A percentile compares a stretch with the other conserved stretches of the same genome.
Conservation (phyloP, 2,888 invertebrate genomes). For the Sipunculus nudus region DNA sequence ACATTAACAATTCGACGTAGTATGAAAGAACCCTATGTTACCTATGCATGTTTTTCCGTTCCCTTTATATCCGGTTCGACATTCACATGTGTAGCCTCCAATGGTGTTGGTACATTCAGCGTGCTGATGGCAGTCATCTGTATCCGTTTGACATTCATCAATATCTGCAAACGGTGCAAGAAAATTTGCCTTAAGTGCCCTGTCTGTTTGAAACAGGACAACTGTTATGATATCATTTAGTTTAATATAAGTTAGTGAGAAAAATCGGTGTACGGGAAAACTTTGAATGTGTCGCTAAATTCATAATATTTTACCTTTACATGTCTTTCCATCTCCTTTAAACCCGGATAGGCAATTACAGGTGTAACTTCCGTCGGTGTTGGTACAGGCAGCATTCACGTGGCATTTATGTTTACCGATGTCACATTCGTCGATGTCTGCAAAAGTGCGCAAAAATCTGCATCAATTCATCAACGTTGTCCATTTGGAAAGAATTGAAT, state of each 20-base stretch:
- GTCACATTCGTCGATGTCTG: constrained; percentile 29
- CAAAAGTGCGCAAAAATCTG: no score
- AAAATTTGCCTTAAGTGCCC: no score
- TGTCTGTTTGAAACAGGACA: no score
- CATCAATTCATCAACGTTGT: no score
- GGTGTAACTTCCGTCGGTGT: constrained; percentile 24
- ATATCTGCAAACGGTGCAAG: constrained; percentile 14
- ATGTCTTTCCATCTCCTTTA: constrained; percentile 20
- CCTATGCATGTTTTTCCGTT: constrained; percentile 14
- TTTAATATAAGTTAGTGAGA: no score
- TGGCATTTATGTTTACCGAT: constrained; percentile 8
- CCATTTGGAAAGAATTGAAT: no score
- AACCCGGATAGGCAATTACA: constrained; percentile 23
- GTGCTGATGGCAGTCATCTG: constrained; percentile 21
- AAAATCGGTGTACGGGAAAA: no score
- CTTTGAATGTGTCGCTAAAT: no score
- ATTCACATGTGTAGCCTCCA: constrained; percentile 53
- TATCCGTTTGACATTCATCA: constrained; percentile 16
- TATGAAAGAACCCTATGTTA: constrained; percentile 4
- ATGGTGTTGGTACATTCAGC: constrained; percentile 50
- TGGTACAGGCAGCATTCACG: constrained; percentile 21
- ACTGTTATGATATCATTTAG: no score
- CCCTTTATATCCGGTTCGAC: constrained; percentile 47
- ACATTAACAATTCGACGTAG: no score
- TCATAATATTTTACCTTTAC: background rate